Percentiles rank a stretch among this genome's conserved stretches.
Conservation (phyloP, 2,797 vertebrate species). For the Melanotaenia pygmaea region DNA sequence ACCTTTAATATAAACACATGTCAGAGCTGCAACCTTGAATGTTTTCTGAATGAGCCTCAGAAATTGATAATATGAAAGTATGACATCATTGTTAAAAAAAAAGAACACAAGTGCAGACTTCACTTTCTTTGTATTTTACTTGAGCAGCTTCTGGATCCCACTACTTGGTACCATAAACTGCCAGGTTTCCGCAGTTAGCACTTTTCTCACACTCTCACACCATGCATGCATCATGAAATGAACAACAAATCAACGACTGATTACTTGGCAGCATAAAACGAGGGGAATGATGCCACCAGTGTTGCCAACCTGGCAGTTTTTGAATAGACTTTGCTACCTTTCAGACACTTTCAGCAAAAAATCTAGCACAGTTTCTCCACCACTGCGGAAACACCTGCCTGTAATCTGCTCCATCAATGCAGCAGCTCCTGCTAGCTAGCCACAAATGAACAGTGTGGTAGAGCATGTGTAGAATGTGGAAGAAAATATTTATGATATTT, state of each 20-base stretch:
- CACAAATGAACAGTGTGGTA: not conserved
- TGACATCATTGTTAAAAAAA: too few species aligned
- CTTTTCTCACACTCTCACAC: not conserved
- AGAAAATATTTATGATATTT: not conserved
- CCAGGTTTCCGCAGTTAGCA: not conserved
- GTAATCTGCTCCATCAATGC: not conserved
- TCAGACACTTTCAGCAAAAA: not conserved
- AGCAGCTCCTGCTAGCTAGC: not conserved
- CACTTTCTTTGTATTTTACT: too few species aligned
- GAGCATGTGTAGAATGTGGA: not conserved
- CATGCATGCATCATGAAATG: not conserved
- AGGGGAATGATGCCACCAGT: not conserved
- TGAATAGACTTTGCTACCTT: not conserved
- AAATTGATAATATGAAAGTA: not conserved
- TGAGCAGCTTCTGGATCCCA: too few species aligned
- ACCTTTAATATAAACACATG: not conserved
- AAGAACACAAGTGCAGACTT: too few species aligned
- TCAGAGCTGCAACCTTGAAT: not conserved
- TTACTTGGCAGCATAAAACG: not conserved
- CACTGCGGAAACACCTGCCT: too few species aligned
- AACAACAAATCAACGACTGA: too few species aligned
- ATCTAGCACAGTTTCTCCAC: not conserved
- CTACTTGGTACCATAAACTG: too few species aligned
- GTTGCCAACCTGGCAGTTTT: not conserved
- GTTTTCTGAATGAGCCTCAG: not conserved